Conservation (phyloP, 2,888 invertebrate species). For the Troglohyphantes excavatus region DNA sequence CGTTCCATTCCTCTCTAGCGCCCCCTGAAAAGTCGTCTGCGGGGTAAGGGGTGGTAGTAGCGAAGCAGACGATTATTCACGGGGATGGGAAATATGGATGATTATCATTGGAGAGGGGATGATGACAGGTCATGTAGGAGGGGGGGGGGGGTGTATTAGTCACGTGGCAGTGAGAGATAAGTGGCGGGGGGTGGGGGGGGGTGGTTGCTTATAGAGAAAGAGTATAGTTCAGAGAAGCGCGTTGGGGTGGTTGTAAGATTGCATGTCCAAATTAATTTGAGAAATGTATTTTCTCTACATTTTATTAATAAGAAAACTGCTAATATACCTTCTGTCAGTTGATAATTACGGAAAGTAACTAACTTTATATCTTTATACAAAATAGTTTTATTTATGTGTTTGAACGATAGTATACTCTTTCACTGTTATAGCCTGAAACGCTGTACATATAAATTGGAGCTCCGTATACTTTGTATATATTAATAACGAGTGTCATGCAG, state of each 20-base stretch:
- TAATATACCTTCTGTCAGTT: too few relatives aligned
- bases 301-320: too few relatives aligned
- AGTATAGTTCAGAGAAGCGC: neutral
- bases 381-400: too few relatives aligned
- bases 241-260: neutral
- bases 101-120: slow-evolving; percentile 45
- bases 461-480: too few relatives aligned
- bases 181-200: neutral
- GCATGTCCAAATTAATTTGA: too few relatives aligned
- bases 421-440: too few relatives aligned
- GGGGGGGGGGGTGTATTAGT: slow-evolving; percentile 43
- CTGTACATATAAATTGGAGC: too few relatives aligned
- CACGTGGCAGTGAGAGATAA: slow-evolving; percentile 62
- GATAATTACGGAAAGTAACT: too few relatives aligned
- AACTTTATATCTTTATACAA: too few relatives aligned
- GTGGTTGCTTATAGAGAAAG: neutral
- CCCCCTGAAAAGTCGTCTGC: neutral
- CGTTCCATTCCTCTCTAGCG: neutral
- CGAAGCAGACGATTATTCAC: slow-evolving; percentile 60
- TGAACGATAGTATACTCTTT: too few relatives aligned
- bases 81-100: slow-evolving; percentile 56
- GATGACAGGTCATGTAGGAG: slow-evolving; percentile 62
- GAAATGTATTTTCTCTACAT: too few relatives aligned
- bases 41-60: slow-evolving; percentile 22
- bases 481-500: too few relatives aligned